These are phyloP conservation scores for Gnathonemus longibarbis DNA, from an alignment of 2,113 vertebrate genomes.

Conservation along the genomic window DNA sequence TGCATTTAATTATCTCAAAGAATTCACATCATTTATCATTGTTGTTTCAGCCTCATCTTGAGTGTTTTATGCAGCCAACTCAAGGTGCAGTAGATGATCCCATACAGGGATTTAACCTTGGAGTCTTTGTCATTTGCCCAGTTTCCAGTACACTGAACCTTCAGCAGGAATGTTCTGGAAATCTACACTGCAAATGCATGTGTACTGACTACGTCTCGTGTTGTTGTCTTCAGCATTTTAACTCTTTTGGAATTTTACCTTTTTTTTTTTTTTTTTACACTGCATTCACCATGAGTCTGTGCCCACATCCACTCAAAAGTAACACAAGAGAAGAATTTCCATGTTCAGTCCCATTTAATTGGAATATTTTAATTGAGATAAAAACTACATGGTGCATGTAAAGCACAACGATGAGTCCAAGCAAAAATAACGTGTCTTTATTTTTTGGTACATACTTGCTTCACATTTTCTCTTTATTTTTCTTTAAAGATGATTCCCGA, in stretches of 20 bases:
- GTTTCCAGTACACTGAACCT: not conserved
- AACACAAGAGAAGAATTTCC: not conserved
- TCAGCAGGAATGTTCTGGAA: not conserved
- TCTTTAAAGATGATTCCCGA: conserved; percentile 43
- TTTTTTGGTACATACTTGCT: conserved; percentile 44
- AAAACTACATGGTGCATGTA: conserved; percentile 41
- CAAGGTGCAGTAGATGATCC: not conserved
- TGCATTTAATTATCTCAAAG: conserved; percentile 2
- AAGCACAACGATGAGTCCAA: conserved; percentile 48
- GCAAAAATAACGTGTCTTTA: conserved; percentile 47
- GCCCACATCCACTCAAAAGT: not conserved
- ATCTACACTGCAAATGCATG: not conserved
- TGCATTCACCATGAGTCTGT: not conserved
- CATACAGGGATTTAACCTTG: not conserved
- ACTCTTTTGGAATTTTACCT: not conserved
- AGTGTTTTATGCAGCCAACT: not conserved
- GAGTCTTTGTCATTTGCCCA: not conserved
- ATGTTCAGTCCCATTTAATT: conserved; percentile 32
- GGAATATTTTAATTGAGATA: conserved; percentile 35
- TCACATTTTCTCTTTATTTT: conserved; percentile 36
- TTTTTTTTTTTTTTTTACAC: not conserved
- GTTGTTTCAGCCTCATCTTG: not conserved
- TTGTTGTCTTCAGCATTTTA: not conserved
- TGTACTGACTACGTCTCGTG: not conserved
- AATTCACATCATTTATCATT: not conserved